phyloP scores from a whole-genome alignment of 37 sponge, comb jelly and placozoan genomes.

The Cliona cf. orientalis region DNA sequence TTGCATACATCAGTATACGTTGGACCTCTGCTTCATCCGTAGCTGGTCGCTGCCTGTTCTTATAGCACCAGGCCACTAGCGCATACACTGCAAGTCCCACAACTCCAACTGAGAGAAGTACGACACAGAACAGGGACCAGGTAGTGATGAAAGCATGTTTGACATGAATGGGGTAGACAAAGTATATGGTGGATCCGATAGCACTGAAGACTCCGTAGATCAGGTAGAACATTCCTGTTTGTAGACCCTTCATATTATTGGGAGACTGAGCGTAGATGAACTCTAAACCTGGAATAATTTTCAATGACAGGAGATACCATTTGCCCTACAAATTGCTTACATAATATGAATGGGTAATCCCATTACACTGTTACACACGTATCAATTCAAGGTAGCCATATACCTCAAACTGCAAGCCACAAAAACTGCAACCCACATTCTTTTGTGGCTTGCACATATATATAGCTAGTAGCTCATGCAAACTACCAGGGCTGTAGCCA shows the following conservation, averaged over 20 bases:
- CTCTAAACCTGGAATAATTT: slow-evolving; percentile 57
- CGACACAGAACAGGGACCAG: background rate
- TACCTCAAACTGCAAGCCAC: no score
- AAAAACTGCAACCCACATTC: no score
- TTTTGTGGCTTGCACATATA: no score
- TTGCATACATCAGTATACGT: no score
- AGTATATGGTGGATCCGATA: background rate
- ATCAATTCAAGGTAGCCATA: background rate
- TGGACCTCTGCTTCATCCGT: background rate
- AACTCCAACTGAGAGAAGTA: background rate
- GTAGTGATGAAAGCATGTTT: background rate
- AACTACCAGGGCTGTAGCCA: no score
- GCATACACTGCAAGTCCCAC: background rate
- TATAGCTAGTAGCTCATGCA: no score
- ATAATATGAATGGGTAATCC: no score
- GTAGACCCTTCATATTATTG: slow-evolving; percentile 47
- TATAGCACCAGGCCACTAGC: background rate
- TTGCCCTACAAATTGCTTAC: no score
- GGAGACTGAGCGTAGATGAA: slow-evolving; percentile 60
- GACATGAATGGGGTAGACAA: background rate
- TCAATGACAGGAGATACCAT: background rate
- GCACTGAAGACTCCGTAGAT: slow-evolving; percentile 2
- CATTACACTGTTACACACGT: no score
- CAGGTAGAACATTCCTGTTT: slow-evolving; percentile 50
- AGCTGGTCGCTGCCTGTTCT: background rate